These are phyloP conservation scores for Lasaia peninsularis DNA, from an alignment of 1,140 invertebrate genomes.

Conservation along the genomic window DNA sequence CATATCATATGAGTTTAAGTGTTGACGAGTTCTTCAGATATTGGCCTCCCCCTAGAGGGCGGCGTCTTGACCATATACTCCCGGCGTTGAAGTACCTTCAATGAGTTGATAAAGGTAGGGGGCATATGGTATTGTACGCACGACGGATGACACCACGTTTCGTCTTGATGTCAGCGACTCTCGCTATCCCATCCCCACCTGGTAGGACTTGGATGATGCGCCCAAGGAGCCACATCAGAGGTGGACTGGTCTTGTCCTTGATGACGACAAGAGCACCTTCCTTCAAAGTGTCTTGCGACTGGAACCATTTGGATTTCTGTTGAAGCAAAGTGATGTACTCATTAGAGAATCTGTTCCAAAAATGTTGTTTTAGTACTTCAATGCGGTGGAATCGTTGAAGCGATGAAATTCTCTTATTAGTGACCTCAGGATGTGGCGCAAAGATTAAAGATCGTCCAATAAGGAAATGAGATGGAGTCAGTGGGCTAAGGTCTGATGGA, in stretches of 20 bases:
- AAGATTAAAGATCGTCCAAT: conserved; percentile 19
- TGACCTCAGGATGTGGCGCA: conserved; percentile 11
- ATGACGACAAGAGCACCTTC: neutral
- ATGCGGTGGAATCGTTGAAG: conserved; percentile 15
- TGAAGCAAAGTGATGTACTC: conserved; percentile 19
- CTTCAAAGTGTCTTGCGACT: neutral
- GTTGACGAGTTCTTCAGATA: too few species aligned
- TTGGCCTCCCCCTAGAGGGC: too few species aligned
- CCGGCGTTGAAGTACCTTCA: too few species aligned
- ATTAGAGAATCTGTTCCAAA: conserved; percentile 18
- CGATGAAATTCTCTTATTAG: neutral
- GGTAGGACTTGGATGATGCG: neutral
- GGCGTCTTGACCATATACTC: too few species aligned
- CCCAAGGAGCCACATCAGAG: neutral
- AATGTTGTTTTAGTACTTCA: conserved; percentile 19
- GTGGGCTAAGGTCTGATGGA: conserved; percentile 15
- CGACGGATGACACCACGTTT: neutral
- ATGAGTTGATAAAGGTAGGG: too few species aligned
- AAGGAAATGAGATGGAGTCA: conserved; percentile 25
- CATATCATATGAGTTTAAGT: too few species aligned
- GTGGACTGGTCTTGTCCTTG: neutral
- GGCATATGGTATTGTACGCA: neutral
- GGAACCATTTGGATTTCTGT: conserved; percentile 17
- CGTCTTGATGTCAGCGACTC: neutral
- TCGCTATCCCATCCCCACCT: neutral